These are phyloP conservation scores for Drosophila baimaii DNA, from an alignment of 1,140 invertebrate genomes.

Conservation along the genomic window DNA sequence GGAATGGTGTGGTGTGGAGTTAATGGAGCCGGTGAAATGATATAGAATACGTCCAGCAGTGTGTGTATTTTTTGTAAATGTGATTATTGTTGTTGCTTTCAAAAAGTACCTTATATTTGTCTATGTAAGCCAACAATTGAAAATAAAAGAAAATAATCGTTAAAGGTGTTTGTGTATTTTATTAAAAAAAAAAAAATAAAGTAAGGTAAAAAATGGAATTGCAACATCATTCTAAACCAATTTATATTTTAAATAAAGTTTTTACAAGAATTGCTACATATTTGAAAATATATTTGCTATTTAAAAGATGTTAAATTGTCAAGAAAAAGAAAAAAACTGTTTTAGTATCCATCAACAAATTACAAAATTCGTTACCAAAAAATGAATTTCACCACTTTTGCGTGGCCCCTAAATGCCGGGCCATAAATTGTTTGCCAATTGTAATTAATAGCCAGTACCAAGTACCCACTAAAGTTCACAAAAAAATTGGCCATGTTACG, in stretches of 20 bases:
- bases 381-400: neutral
- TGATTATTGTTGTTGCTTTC: conserved; percentile 57
- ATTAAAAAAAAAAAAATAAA: too few species aligned
- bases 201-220: too few species aligned
- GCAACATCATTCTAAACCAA: too few species aligned
- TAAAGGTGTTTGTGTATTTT: neutral
- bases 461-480: neutral
- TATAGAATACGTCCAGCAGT: conserved; percentile 58
- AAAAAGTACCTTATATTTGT: conserved; percentile 43
- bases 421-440: conserved; percentile 54
- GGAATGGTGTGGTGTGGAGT: neutral
- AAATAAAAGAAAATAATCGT: conserved; percentile 60
- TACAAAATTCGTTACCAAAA: neutral
- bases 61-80: conserved; percentile 52
- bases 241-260: neutral
- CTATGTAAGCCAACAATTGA: conserved; percentile 49
- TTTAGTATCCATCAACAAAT: conserved; percentile 1
- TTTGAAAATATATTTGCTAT: neutral
- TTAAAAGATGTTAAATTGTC: neutral
- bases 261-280: neutral
- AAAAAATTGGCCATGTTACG: conserved; percentile 22
- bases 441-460: conserved; percentile 29
- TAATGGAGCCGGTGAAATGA: conserved; percentile 52
- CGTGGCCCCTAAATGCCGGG: conserved; percentile 6
- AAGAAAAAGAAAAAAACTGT: neutral